Conservation (phyloP, 23 tunicate genomes). For the Botrylloides violaceus region DNA sequence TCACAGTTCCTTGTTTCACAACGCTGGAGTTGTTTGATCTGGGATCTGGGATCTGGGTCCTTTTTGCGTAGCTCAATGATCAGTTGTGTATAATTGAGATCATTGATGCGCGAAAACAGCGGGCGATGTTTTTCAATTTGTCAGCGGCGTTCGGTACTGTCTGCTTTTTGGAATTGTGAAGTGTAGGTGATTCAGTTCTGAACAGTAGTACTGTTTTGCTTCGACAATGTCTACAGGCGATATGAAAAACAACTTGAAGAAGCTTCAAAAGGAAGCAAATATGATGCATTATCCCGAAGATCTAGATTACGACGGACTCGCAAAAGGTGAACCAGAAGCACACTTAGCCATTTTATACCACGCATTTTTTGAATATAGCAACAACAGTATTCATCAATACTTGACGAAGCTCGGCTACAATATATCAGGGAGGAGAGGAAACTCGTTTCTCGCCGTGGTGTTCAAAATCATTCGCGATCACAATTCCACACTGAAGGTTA, state of each 20-base stretch:
- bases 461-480: constrained; percentile 10
- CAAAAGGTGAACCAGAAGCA: constrained; percentile 12
- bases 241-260: constrained; percentile 11
- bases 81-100: no score
- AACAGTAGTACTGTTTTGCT: no score
- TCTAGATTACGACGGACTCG: constrained; percentile 6
- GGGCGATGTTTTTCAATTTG: no score
- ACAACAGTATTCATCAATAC: neutral
- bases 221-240: constrained; percentile 22
- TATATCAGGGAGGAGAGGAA: neutral
- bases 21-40: no score
- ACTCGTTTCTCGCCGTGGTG: neutral
- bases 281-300: constrained; percentile 6
- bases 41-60: no score
- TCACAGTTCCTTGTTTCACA: no score
- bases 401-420: neutral
- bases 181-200: no score
- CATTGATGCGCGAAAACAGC: no score
- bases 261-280: constrained; percentile 3
- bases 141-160: no score
- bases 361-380: constrained; percentile 12
- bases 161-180: no score
- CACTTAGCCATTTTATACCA: constrained; percentile 19
- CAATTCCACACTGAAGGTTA: neutral
- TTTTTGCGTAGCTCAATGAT: no score